Evolutionary conservation across 2,113 vertebrate species (phyloP).

Genomic region (Platichthys flesus): DNA sequence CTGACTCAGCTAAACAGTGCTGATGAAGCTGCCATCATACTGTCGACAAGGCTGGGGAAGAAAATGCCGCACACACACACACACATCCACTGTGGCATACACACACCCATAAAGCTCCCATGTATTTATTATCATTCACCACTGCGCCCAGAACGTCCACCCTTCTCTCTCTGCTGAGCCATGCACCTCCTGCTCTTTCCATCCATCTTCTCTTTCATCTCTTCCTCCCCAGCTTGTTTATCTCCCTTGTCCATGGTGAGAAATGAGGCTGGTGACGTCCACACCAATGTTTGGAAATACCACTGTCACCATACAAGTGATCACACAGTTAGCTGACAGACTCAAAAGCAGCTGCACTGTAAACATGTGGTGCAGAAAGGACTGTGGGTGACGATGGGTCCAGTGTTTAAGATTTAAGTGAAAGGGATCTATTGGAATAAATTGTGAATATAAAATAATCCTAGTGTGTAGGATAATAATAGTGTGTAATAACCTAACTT

Average conservation of each 20-base stretch:
- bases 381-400: background rate
- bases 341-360: background rate
- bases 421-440: too few species aligned
- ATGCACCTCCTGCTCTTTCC: constrained; percentile 24
- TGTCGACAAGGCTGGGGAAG: constrained; percentile 43
- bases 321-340: background rate
- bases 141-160: constrained; percentile 2
- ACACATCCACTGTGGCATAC: background rate
- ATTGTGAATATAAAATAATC: too few species aligned
- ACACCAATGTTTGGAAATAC: constrained; percentile 29
- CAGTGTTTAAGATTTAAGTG: too few species aligned
- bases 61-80: constrained; percentile 15
- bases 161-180: constrained; percentile 9
- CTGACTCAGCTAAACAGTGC: constrained; percentile 60
- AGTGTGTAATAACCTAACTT: too few species aligned
- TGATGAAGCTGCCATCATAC: constrained; percentile 52
- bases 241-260: constrained; percentile 17
- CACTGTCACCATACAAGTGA: constrained; percentile 3
- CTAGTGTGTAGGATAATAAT: too few species aligned
- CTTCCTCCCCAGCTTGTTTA: constrained; percentile 4
- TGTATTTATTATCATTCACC: constrained; percentile 47
- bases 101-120: background rate
- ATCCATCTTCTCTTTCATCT: constrained; percentile 32
- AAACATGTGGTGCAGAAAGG: background rate
- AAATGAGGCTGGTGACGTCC: constrained; percentile 11